These are phyloP conservation scores for Willisornis vidua DNA, from an alignment of 2,113 vertebrate genomes.

Conservation along the genomic window DNA sequence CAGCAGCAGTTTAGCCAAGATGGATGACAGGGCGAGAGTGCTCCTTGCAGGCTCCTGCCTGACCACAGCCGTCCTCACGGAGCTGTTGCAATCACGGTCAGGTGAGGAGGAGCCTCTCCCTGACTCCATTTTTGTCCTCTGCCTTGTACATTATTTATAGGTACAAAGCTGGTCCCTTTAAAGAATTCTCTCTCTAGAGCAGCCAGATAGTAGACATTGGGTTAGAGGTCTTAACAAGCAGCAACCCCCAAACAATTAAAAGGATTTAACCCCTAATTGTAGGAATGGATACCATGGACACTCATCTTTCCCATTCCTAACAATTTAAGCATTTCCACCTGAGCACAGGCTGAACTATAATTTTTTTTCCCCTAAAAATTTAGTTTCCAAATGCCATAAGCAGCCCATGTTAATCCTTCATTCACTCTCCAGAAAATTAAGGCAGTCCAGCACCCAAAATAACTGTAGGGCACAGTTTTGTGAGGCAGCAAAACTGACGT, in stretches of 20 bases:
- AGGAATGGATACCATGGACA: background rate
- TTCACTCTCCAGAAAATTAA: slow-evolving; percentile 45
- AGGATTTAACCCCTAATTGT: background rate
- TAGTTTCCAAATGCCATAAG: background rate
- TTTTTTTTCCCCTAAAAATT: background rate
- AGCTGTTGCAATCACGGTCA: background rate
- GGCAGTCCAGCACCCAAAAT: slow-evolving; percentile 28
- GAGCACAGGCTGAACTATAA: background rate
- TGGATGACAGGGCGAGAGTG: background rate
- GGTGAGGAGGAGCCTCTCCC: slow-evolving; percentile 3
- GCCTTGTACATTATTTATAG: slow-evolving; percentile 34
- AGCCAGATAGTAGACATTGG: background rate
- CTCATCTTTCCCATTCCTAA: background rate
- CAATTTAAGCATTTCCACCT: background rate
- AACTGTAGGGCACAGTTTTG: slow-evolving; percentile 17
- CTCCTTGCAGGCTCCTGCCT: background rate
- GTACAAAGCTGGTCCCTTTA: slow-evolving; percentile 26
- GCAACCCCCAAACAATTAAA: background rate
- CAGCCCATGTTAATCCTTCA: background rate
- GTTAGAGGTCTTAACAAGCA: slow-evolving; percentile 30
- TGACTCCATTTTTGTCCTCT: slow-evolving; percentile 23
- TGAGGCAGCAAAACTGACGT: slow-evolving; percentile 26
- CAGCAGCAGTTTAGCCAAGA: background rate
- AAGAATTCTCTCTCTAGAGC: slow-evolving; percentile 18
- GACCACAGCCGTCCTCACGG: background rate